These are phyloP conservation scores for Clarias magur DNA, from an alignment of 2,113 vertebrate species.

Conservation along the genomic window DNA sequence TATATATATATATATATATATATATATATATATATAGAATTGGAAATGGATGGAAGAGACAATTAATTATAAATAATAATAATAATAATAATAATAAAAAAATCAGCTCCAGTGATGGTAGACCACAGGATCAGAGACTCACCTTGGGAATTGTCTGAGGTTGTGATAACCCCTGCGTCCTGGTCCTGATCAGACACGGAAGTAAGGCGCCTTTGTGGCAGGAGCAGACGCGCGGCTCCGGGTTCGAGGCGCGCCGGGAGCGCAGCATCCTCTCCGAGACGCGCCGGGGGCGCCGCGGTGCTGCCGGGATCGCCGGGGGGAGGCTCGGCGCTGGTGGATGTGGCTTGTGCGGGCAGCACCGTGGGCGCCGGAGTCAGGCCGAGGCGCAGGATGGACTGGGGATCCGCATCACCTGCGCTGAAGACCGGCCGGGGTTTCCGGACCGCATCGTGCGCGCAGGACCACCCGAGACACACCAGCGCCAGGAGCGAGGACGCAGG, in stretches of 20 bases:
- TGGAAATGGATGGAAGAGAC: too few relatives aligned
- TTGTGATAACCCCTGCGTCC: constrained; percentile 50
- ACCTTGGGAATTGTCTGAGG: constrained; percentile 68
- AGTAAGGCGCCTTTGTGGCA: constrained; percentile 61
- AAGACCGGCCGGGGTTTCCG: constrained; percentile 59
- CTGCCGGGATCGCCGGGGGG: constrained; percentile 22
- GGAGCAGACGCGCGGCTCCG: constrained; percentile 20
- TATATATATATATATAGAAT: too few relatives aligned
- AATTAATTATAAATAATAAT: too few relatives aligned
- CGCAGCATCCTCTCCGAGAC: background rate
- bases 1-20: too few relatives aligned
- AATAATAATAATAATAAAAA: too few relatives aligned
- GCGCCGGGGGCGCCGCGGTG: constrained; percentile 33
- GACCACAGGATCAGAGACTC: constrained; percentile 52
- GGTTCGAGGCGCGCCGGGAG: constrained; percentile 4
- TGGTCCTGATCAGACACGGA: constrained; percentile 57
- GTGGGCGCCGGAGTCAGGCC: constrained; percentile 54
- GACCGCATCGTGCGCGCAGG: constrained; percentile 67
- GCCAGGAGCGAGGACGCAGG: constrained; percentile 65
- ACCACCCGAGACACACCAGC: constrained; percentile 64
- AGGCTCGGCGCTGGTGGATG: constrained; percentile 51
- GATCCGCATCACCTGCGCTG: constrained; percentile 54
- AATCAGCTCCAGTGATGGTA: background rate
- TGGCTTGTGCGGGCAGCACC: constrained; percentile 43
- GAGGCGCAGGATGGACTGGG: constrained; percentile 49